Evolutionary conservation across 2,888 invertebrate genomes (phyloP).

Genomic region (Caenorhabditis doughertyi): DNA sequence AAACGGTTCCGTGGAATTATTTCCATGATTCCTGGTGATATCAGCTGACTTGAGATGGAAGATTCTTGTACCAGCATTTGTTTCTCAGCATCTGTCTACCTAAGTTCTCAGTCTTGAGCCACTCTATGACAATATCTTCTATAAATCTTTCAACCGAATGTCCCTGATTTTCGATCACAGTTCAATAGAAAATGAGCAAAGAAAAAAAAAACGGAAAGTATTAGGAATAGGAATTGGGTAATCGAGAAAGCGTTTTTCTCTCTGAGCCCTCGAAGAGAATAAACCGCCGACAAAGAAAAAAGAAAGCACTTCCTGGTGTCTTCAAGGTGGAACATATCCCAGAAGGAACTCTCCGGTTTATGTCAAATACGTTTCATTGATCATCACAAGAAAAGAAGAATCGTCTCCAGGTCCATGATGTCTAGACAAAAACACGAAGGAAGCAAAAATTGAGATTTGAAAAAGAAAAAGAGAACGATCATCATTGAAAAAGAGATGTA

Average conservation of each 20-base stretch:
- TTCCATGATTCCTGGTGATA: too few species aligned
- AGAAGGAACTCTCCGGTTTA: too few species aligned
- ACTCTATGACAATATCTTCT: too few species aligned
- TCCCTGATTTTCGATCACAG: neutral
- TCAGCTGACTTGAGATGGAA: too few species aligned
- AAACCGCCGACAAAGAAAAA: neutral
- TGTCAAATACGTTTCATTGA: constrained; percentile 15
- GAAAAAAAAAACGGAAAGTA: neutral
- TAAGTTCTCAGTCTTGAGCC: too few species aligned
- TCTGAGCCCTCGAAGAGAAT: constrained; percentile 9
- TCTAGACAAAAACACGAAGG: neutral
- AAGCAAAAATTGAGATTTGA: constrained; percentile 4
- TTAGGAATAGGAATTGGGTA: neutral
- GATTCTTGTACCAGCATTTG: too few species aligned
- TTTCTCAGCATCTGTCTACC: too few species aligned
- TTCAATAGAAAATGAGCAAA: neutral
- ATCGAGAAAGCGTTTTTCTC: constrained; percentile 13
- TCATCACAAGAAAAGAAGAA: neutral
- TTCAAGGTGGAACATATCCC: neutral
- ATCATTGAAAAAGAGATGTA: constrained; percentile 3
- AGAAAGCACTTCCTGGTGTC: constrained; percentile 1
- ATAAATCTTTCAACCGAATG: neutral
- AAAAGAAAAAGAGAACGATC: neutral
- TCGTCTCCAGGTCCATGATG: neutral
- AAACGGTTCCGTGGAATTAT: too few species aligned